phyloP scores from a whole-genome alignment of 2,888 invertebrate species.

The Erebia epiphron region DNA sequence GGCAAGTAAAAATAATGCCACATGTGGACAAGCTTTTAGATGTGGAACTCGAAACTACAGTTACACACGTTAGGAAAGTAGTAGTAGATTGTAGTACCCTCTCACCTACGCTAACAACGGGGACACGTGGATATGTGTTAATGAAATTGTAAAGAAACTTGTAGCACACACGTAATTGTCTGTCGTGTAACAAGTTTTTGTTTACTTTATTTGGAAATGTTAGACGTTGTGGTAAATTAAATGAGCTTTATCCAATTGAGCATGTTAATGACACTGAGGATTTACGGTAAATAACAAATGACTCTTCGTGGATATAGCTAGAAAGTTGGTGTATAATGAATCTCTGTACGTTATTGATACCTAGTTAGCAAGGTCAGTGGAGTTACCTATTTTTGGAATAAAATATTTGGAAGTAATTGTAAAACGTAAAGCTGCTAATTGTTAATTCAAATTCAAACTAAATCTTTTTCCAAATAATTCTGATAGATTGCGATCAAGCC shows the following conservation, averaged over 20 bases:
- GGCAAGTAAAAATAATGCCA: not conserved
- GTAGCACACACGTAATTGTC: slow-evolving; percentile 30
- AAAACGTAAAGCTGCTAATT: too few relatives aligned
- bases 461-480: not conserved
- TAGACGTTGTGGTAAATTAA: not conserved
- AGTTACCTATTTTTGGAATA: too few relatives aligned
- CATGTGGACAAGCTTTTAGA: slow-evolving; percentile 16
- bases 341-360: too few relatives aligned
- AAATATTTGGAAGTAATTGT: too few relatives aligned
- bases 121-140: slow-evolving; percentile 35
- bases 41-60: slow-evolving; percentile 54
- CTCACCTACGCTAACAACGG: slow-evolving; percentile 15
- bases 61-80: slow-evolving; percentile 45
- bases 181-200: slow-evolving; percentile 26
- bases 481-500: not conserved
- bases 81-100: slow-evolving; percentile 10
- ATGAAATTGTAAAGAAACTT: slow-evolving; percentile 38
- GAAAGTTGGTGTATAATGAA: too few relatives aligned
- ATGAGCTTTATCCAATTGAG: not conserved
- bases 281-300: too few relatives aligned
- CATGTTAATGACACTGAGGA: not conserved
- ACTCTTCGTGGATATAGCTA: too few relatives aligned
- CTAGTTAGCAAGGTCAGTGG: too few relatives aligned
- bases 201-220: slow-evolving; percentile 12
- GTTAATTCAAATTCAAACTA: too few relatives aligned